Conservation (phyloP, 2,113 vertebrate genomes). For the Bambusicola thoracicus region DNA sequence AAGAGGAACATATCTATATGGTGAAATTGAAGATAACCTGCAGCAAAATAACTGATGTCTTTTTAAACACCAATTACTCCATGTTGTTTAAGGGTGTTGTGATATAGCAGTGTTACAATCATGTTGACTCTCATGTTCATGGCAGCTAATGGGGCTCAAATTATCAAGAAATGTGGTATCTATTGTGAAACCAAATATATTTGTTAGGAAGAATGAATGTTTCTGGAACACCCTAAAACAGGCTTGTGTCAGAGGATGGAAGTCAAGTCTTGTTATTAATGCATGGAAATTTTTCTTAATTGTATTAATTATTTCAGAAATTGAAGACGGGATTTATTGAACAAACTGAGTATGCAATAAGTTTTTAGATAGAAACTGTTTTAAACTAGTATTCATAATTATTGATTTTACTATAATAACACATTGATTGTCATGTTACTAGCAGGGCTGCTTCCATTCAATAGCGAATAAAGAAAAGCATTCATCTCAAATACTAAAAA, state of each 20-base stretch:
- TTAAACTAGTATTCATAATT: not conserved
- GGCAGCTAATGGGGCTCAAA: not conserved
- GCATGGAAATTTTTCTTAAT: not conserved
- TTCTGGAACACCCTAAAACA: not conserved
- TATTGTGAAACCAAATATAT: not conserved
- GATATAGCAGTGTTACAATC: not conserved
- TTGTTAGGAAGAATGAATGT: accelerated
- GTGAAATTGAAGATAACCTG: not conserved
- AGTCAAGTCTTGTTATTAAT: not conserved
- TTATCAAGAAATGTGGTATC: not conserved
- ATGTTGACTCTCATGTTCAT: accelerated
- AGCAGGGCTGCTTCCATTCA: not conserved
- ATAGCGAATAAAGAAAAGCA: not conserved
- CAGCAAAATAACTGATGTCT: not conserved
- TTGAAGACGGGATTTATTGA: not conserved
- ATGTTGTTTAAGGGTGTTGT: not conserved
- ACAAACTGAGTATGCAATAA: not conserved
- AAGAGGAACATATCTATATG: not conserved
- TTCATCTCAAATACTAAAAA: not conserved
- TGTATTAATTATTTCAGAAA: not conserved
- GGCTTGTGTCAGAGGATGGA: not conserved
- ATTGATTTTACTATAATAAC: not conserved
- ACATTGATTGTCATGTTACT: not conserved
- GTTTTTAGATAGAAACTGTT: not conserved
- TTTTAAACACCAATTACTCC: not conserved